Conservation (phyloP, 2,888 invertebrate genomes). For the Eristalinus sepulchralis region DNA sequence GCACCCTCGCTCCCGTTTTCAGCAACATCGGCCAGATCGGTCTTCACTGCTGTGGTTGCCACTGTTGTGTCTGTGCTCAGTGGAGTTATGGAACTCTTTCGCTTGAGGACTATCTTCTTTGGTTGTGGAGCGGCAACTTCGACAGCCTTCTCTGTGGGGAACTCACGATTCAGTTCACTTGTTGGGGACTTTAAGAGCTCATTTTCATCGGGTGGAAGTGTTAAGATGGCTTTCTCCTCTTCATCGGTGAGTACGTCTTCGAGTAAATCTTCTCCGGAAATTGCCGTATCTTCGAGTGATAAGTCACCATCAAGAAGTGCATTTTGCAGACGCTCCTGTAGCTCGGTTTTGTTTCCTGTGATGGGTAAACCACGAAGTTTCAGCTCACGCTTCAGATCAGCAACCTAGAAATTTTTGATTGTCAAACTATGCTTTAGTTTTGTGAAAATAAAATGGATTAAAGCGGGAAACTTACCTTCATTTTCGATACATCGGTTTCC, state of each 20-base stretch:
- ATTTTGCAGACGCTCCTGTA: conserved; percentile 88
- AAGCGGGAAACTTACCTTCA: conserved; percentile 76
- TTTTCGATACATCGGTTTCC: conserved; percentile 79
- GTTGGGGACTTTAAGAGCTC: conserved; percentile 78
- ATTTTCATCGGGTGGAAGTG: conserved; percentile 75
- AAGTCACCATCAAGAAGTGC: conserved; percentile 81
- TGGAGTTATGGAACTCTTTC: conserved; percentile 75
- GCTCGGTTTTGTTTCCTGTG: conserved; percentile 91
- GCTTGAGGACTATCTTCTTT: conserved; percentile 78
- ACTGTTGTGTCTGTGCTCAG: conserved; percentile 42
- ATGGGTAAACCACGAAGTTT: conserved; percentile 88
- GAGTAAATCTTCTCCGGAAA: conserved; percentile 77
- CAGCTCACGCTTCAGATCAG: conserved; percentile 91
- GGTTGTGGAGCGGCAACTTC: conserved; percentile 67
- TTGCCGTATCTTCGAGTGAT: conserved; percentile 80
- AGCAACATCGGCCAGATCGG: conserved; percentile 68
- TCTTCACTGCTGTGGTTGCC: conserved; percentile 12
- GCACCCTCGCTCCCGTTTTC: conserved; percentile 75
- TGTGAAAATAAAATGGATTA: neutral
- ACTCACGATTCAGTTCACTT: conserved; percentile 44
- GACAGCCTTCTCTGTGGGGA: conserved; percentile 37
- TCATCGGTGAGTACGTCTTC: conserved; percentile 80
- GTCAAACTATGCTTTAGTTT: neutral
- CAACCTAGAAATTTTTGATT: conserved; percentile 83
- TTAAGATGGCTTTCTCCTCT: conserved; percentile 79